Evolutionary conservation across 2,888 invertebrate genomes (phyloP).

Genomic region (Stenchaetothrips biformis): DNA sequence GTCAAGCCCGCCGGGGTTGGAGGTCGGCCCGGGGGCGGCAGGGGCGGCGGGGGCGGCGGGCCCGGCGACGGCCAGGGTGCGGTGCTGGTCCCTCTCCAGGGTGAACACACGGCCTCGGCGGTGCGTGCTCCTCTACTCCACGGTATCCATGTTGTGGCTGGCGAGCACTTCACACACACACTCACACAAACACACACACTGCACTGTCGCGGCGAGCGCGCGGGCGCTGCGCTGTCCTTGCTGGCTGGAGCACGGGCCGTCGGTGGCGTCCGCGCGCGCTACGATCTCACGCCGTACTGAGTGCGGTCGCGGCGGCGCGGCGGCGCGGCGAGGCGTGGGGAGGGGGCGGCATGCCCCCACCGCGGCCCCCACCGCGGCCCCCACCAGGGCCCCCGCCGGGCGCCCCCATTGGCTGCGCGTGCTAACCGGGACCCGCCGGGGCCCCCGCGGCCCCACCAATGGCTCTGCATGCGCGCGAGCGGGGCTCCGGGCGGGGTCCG

Average conservation of each 20-base stretch:
- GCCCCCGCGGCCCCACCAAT: constrained; percentile 18
- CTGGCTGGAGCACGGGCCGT: not conserved
- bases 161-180: not conserved
- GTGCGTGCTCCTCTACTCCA: no score
- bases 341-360: not conserved
- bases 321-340: not conserved
- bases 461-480: not conserved
- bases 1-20: not conserved
- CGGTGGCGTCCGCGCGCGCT: not conserved
- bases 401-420: constrained; percentile 2
- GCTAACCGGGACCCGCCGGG: not conserved
- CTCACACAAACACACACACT: not conserved
- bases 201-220: not conserved
- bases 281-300: constrained; percentile 1
- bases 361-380: not conserved
- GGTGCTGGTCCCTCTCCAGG: constrained; percentile 12
- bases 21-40: not conserved
- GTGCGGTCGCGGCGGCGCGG: not conserved
- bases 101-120: not conserved
- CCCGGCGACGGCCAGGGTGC: constrained; percentile 21
- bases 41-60: constrained; percentile 13
- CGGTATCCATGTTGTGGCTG: no score
- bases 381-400: not conserved
- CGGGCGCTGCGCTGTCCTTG: not conserved
- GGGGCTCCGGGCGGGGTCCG: not conserved